Base-by-base conservation (phyloP, 2,888 invertebrate genomes). In the Coleophora flavipennella region DNA sequence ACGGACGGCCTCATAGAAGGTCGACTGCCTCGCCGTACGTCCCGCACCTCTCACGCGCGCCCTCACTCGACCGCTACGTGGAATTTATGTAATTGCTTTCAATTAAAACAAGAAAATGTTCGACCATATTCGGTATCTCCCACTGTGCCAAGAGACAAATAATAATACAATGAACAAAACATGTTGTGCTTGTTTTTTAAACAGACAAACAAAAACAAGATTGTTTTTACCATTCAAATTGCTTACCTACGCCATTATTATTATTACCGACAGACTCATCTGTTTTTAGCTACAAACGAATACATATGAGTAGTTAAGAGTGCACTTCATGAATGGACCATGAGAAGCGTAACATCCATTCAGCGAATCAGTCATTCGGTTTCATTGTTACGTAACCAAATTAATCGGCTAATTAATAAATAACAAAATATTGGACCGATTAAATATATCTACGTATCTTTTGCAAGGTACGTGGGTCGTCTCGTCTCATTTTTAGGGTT, bases 81-180 rank as follows among this genome's bases (percentile, higher is more conserved):
- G 78, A 79, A 85, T 79, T 80, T 71, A 75, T 77, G 67, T 80
- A 81, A 79, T 81, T 78, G 75, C 68, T 68, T 69, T 71, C 75
- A 80, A 79, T 79, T 78, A 79, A 72, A 79, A 76, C 66, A 65
- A 75, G 68, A 68, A 72, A 40, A 39, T 26, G 29, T 20, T 27
- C 10, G 9, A 34, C 10, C 34, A n/a, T 29, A 6, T 20, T 3
- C 20, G 20, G 20, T 20, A 20, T 20, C 20, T 20, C 12, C 11
- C 9, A 13, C 33, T 10, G 3, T 33, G 13, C 13, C 9, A 33
- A 13, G n/a, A 3, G n/a, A 3, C 12, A 33, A 33, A 11, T 11
- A 11, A 31, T 11, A 31, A 8, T 4, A 10, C 9, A 33, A 8
- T 12, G 8, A 11, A 9, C 12, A 13, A 33, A n/a, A 29, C 29